A percentile compares a stretch with the other conserved stretches of the same genome.
These are phyloP conservation scores for Lysandra coridon DNA, from an alignment of 2,888 invertebrate genomes.

Conservation along the genomic window DNA sequence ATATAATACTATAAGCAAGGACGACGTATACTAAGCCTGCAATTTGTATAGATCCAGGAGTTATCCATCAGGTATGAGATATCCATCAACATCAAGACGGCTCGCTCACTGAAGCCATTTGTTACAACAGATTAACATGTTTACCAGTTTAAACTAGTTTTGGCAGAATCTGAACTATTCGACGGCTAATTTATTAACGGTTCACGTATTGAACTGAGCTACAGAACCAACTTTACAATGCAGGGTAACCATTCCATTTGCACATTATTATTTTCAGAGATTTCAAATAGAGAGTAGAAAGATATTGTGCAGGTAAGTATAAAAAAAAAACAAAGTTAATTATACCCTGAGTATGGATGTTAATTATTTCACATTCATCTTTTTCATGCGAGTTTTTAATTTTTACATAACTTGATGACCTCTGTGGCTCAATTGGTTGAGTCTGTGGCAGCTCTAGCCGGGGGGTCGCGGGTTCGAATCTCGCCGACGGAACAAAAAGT, in stretches of 20 bases:
- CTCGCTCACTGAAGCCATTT: background rate
- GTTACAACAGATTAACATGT: slow-evolving; percentile 9
- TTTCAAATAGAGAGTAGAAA: background rate
- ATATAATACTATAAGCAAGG: background rate
- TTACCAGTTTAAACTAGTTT: slow-evolving; percentile 14
- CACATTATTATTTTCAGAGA: background rate
- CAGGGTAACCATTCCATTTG: background rate
- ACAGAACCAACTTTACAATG: background rate
- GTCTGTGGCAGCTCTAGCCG: no score
- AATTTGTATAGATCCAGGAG: background rate
- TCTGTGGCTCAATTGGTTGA: no score
- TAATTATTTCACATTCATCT: no score
- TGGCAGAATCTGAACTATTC: slow-evolving; percentile 1
- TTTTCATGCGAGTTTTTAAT: no score
- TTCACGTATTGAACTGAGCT: background rate
- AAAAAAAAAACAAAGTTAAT: no score
- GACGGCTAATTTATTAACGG: slow-evolving; percentile 5
- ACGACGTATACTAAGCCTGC: background rate
- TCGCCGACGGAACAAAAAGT: no score
- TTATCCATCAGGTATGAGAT: background rate
- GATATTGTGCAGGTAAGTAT: no score
- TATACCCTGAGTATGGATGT: no score
- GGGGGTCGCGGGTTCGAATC: no score
- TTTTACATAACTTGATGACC: no score
- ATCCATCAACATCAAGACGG: slow-evolving; percentile 7